Percentiles rank a stretch among this genome's conserved stretches.
Conservation (phyloP, 2,797 vertebrate species). For the Gallirallus australis region DNA sequence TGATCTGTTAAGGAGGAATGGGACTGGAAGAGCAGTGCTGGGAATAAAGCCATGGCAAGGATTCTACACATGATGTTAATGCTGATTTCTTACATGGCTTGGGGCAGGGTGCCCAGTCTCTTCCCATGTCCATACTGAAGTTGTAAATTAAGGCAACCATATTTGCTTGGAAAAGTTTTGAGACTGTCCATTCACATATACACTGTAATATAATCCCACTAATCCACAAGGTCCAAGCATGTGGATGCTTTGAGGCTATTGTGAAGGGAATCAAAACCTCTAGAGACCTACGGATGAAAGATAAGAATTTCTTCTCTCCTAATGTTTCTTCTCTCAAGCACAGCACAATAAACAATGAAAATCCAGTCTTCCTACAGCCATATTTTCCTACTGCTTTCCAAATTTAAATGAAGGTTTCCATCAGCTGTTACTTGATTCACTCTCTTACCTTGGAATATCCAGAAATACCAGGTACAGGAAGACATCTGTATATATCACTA, state of each 20-base stretch:
- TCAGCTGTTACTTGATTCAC: constrained; percentile 20
- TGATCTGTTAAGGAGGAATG: background rate
- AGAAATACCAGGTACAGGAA: background rate
- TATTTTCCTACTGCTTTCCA: background rate
- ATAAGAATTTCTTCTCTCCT: constrained; percentile 14
- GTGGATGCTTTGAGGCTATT: background rate
- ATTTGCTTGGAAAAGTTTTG: constrained; percentile 28
- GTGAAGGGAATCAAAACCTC: constrained; percentile 21
- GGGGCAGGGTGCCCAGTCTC: background rate
- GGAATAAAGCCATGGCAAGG: background rate
- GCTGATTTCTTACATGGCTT: background rate
- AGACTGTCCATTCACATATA: background rate
- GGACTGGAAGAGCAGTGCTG: background rate
- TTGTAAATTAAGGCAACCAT: background rate
- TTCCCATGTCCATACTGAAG: background rate
- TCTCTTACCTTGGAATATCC: background rate
- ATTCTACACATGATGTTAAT: background rate
- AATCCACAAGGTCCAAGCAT: background rate
- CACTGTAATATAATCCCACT: background rate
- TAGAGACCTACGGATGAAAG: background rate
- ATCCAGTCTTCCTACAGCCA: background rate
- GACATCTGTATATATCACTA: background rate
- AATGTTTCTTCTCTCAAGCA: constrained; percentile 1
- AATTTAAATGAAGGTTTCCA: background rate
- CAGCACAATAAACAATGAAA: background rate